Evolutionary conservation across 2,888 invertebrate species (phyloP).

Genomic region (Protonemura montana): DNA sequence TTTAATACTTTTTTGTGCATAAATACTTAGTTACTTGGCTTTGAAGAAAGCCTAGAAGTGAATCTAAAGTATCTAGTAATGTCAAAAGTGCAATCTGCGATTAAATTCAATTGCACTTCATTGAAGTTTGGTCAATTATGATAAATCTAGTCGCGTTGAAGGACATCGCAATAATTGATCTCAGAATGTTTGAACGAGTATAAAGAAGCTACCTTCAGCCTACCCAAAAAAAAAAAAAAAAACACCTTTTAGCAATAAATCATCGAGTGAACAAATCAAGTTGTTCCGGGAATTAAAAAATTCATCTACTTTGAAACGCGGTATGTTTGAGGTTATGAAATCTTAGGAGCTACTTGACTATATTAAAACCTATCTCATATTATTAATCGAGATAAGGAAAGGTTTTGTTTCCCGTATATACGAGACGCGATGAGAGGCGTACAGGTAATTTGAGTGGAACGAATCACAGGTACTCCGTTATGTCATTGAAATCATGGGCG

Average conservation of each 20-base stretch:
- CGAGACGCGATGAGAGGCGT: not conserved
- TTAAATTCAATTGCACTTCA: constrained; percentile 3
- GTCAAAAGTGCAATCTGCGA: not conserved
- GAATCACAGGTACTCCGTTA: not conserved
- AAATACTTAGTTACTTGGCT: too few species aligned
- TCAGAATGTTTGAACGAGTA: not conserved
- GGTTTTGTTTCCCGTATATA: not conserved
- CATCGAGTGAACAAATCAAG: too few species aligned
- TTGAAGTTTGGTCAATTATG: not conserved
- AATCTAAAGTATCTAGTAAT: not conserved
- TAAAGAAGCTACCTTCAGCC: too few species aligned
- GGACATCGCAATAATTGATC: not conserved
- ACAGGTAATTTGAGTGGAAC: not conserved
- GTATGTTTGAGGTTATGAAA: not conserved
- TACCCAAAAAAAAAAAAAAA: too few species aligned
- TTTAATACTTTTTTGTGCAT: not conserved
- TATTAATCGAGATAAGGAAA: not conserved
- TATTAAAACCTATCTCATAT: not conserved
- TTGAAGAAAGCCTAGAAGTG: not conserved
- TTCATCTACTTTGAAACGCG: not conserved
- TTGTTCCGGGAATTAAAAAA: too few species aligned
- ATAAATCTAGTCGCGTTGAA: not conserved
- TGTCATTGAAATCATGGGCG: not conserved
- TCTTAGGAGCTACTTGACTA: not conserved
- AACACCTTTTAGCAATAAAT: too few species aligned